Evolutionary conservation across 1,140 invertebrate species (phyloP), one percentile per base, ranked within the genome.

Genomic region (Drosophila carrolli): DNA sequence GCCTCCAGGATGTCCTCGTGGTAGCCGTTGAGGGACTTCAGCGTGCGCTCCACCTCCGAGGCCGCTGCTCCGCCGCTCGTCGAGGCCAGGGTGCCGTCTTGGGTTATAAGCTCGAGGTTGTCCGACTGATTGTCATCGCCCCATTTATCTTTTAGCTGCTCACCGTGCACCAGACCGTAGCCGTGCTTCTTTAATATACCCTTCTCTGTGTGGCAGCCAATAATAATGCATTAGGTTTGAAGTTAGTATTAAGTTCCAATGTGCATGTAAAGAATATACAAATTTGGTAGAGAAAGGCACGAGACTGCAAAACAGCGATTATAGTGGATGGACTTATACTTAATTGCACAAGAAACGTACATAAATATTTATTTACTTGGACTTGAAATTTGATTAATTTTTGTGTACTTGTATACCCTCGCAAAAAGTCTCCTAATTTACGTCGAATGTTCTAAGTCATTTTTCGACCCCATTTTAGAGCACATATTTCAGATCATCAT

Each of bases 1-100:
- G 97, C 97, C 90, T 97, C 97, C 48, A 98, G 93, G 76, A 98
- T 97, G 79, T 98, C 97, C 79, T 98, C 97, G 85, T 98, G 97
- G 92, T 98, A 98, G 4, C 97, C 97, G 93, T 98, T 98, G 7
- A 98, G 93, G 53, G 95, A 97, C 93, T 97, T 97, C 9, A 98
- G 93, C 2, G 95, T 97, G 41, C 96, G 93, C 86, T 98, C 96
- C 78, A 98, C 96, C 81, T 97, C 95, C 1, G 95, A 95, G 43
- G 95, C 94, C 6, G 95, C 93, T 0, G 94, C 94, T 1, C 94
- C 93, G 5, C 93, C 90, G 89, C 93, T 93, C 92, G 93, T 92
- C 92, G 93, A 92, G 6, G 93, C 92, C 81, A 95, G 93, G 55
- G 93, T 94, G 73, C 95, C 95, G 79, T 96, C 95, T 19, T 95